Base-by-base conservation (phyloP, 1,140 invertebrate species). In the Drosophila truncata region DNA sequence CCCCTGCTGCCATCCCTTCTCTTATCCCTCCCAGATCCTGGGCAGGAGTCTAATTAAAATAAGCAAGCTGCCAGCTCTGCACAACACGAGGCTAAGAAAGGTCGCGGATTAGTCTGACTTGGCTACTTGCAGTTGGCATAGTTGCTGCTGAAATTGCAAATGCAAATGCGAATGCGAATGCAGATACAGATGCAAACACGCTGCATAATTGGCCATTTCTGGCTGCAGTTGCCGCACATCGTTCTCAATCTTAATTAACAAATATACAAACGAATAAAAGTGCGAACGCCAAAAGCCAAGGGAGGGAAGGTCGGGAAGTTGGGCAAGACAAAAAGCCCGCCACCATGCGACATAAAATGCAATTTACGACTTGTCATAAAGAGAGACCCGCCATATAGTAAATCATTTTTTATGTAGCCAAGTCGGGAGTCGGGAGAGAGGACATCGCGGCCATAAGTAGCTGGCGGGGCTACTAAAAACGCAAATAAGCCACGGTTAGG, bases 351-450 rank as follows among this genome's bases (percentile, higher is more conserved):
- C 85, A 88, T 88, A 88, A 88, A 88, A 90, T 84, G 85, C 85
- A 85, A 88, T 88, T 88, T 88, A 88, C 85, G 85, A 81, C 85
- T 85, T 88, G 85, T 88, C 85, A 88, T 88, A 88, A 88, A 88
- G 85, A 85, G 85, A 88, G 81, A 79, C 63, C 78, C 81, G 75
- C 78, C 85, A 85, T 90, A 88, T 90, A 88, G 85, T 88, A 88
- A 88, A 88, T 88, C 85, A 88, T 88, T 88, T 88, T 88, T 88
- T 88, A 88, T 88, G 85, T 88, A 84, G 85, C 85, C 65, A 44
- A 49, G 50, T 72, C 35, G 44, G 33, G 44, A 44, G 44, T 70
- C 27, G 49, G 33, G 46, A 39, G 39, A 55, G 49, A 61, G 39
- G 49, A 73, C 42, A 60, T 67, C 58, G 62, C 63, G 75, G 63